Evolutionary conservation across 2,113 vertebrate species (phyloP), one percentile per base, ranked within the genome.

Genomic region (Mustela nigripes): DNA sequence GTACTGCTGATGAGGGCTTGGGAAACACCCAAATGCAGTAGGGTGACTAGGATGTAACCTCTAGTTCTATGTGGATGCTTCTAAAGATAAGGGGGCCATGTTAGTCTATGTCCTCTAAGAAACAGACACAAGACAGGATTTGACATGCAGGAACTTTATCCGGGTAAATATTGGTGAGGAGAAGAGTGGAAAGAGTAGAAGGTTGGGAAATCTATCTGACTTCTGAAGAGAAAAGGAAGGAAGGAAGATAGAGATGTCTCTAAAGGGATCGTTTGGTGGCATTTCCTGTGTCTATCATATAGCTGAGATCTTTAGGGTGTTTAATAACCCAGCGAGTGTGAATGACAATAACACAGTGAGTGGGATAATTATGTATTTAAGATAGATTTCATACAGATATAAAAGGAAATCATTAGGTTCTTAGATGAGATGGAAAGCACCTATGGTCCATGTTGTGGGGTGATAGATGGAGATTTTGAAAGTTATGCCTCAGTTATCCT

Each of bases 221-320:
- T 31, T 11, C 50, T 86, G 56, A 62, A 48, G 36, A 85, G 79
- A 58, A 63, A 67, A 24, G 42, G 50, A 69, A 62, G 67, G 22
- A 53, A 79, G 53, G 14, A 81, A 73, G 22, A 56, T 28, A 45
- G 19, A 11, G 18, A 12, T 56, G 4, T 85, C 10, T 87, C 78
- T 83, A 21, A 86, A 92, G 24, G 15, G 6, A 81, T 36, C 31
- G 12, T 76, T 62, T 85, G 65, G 22, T 83, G 39, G 8, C 4
- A 86, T 92, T 95, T 92, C 22, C 19, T n/a, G 39, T 60, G 95
- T 90, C 26, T 69, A 58, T 78, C 53, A 79, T 12, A 42, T 53
- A 94, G n/a, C 28, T 96, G 79, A 85, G 28, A 71, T 83, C 14
- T 67, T 97, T 39, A 92, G 36, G 60, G 36, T 82, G n/a, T 22